Conservation (phyloP, 2,113 vertebrate species). For the Corydoras maculifer region DNA sequence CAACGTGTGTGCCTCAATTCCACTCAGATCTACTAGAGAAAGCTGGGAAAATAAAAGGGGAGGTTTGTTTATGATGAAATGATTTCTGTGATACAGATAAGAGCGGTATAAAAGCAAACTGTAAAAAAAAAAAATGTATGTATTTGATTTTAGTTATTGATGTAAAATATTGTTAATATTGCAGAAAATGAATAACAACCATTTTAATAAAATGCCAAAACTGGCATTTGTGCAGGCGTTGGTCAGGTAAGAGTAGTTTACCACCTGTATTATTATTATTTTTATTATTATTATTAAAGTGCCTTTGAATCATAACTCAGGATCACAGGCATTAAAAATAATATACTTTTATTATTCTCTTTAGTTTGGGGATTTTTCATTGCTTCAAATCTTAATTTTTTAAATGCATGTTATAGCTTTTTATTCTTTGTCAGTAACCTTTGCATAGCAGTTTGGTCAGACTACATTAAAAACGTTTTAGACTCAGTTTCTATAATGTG, state of each 20-base stretch:
- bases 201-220: no score
- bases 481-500: slow-evolving; percentile 5
- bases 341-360: no score
- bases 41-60: not conserved
- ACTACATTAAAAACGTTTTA: not conserved
- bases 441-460: not conserved
- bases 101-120: slow-evolving; percentile 1
- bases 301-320: not conserved
- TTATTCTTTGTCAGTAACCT: slow-evolving; percentile 3
- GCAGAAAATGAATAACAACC: no score
- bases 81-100: slow-evolving; percentile 19
- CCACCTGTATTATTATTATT: no score
- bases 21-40: slow-evolving; percentile 8
- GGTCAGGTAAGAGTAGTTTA: no score
- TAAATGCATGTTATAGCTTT: not conserved
- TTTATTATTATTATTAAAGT: not conserved
- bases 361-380: no score
- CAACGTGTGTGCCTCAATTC: slow-evolving; percentile 2
- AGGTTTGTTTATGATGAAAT: not conserved
- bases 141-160: no score
- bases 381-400: no score
- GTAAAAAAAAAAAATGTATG: no score
- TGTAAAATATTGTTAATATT: no score
- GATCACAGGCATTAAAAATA: no score
- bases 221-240: no score